phyloP scores from a whole-genome alignment of 2,113 vertebrate genomes.

The Nothobranchius furzeri region DNA sequence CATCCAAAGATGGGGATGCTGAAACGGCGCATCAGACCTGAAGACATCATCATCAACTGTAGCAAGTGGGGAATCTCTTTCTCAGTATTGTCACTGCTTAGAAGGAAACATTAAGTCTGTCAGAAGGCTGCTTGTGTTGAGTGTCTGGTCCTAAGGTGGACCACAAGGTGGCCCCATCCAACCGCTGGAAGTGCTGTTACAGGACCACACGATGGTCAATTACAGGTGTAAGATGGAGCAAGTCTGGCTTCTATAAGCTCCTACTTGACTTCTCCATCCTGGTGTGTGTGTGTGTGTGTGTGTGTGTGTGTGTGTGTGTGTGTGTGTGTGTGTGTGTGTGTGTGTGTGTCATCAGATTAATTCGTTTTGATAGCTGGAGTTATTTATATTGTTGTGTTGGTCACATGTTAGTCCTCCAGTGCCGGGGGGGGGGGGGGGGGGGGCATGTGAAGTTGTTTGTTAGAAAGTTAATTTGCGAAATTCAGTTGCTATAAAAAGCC shows the following conservation, averaged over 20 bases:
- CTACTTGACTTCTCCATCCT: too few relatives aligned
- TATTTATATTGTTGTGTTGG: slow-evolving; percentile 31
- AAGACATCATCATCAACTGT: slow-evolving; percentile 97
- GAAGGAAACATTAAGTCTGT: neutral
- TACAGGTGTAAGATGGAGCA: neutral
- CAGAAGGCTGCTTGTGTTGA: neutral
- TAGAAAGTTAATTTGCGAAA: slow-evolving; percentile 10
- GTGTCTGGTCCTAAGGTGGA: slow-evolving; percentile 8
- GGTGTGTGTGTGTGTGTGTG: too few relatives aligned
- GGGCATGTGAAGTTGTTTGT: slow-evolving; percentile 4
- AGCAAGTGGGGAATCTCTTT: slow-evolving; percentile 87
- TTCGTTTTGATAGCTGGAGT: slow-evolving; percentile 29
- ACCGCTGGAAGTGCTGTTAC: neutral
- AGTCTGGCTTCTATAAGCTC: too few relatives aligned
- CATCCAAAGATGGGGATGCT: slow-evolving; percentile 98
- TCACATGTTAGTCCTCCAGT: slow-evolving; percentile 9
- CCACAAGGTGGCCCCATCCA: slow-evolving; percentile 49
- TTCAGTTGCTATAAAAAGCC: slow-evolving; percentile 9
- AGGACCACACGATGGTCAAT: neutral
- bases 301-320: neutral
- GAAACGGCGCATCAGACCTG: slow-evolving; percentile 91
- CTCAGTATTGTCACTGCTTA: neutral
- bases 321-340: too few relatives aligned
- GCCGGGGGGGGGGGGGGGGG: slow-evolving; percentile 2
- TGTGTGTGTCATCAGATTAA: slow-evolving; percentile 1